Percentiles rank a stretch among this genome's conserved stretches.
phyloP scores from a whole-genome alignment of 2,797 vertebrate species.

The Gambusia yucatana region DNA sequence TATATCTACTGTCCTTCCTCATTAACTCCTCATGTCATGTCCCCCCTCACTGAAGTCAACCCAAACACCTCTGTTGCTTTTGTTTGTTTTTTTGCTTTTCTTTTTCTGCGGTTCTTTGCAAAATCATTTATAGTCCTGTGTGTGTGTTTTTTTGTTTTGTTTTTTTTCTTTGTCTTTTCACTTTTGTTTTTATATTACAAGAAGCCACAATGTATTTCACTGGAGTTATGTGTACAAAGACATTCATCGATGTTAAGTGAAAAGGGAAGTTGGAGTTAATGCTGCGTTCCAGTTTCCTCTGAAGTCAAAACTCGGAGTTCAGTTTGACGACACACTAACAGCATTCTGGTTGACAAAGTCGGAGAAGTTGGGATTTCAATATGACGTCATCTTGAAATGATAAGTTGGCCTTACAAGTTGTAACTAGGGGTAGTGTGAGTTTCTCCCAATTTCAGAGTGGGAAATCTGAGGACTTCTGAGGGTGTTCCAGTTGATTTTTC shows the following conservation, averaged over 20 bases:
- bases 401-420: no score
- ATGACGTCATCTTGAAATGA: no score
- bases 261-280: neutral
- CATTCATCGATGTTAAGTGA: neutral
- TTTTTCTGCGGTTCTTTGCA: neutral
- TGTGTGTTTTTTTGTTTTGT: neutral
- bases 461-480: no score
- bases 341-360: no score
- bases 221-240: neutral
- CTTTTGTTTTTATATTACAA: neutral
- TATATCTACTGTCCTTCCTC: conserved; percentile 51
- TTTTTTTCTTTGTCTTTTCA: neutral
- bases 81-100: neutral
- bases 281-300: no score
- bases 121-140: neutral
- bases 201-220: neutral
- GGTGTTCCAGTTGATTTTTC: no score
- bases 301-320: no score
- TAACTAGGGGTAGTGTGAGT: no score
- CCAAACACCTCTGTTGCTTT: neutral
- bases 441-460: no score
- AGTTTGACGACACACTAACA: no score
- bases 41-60: conserved; percentile 30
- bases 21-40: conserved; percentile 1
- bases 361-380: no score